Evolutionary conservation across 2,888 invertebrate species (phyloP).

Genomic region (Ornithoptera alexandrae): DNA sequence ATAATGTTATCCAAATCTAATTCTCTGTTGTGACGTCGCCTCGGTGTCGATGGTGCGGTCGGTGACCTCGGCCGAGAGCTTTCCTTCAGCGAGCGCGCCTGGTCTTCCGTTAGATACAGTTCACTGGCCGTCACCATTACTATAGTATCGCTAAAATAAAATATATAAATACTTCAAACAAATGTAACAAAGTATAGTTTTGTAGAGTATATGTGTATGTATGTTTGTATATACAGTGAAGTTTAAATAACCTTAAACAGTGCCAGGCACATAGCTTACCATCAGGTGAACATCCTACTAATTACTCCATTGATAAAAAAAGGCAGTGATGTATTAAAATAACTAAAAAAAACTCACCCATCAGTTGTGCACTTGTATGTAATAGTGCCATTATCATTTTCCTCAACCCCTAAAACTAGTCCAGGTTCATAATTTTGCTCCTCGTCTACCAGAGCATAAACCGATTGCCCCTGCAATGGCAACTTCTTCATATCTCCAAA

Average conservation of each 20-base stretch:
- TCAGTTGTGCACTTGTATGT: slow-evolving; percentile 74
- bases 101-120: slow-evolving; percentile 79
- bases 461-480: slow-evolving; percentile 76
- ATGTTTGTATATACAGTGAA: too few relatives aligned
- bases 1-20: slow-evolving; percentile 74
- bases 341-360: slow-evolving; percentile 53
- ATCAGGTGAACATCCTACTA: too few relatives aligned
- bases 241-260: too few relatives aligned
- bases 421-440: slow-evolving; percentile 79
- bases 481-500: slow-evolving; percentile 75
- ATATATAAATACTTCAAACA: not conserved
- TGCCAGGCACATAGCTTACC: too few relatives aligned
- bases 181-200: not conserved
- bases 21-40: slow-evolving; percentile 62
- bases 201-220: too few relatives aligned
- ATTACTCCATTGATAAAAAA: too few relatives aligned
- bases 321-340: too few relatives aligned
- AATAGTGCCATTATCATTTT: slow-evolving; percentile 66
- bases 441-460: slow-evolving; percentile 77
- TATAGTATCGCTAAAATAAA: slow-evolving; percentile 59
- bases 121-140: slow-evolving; percentile 77
- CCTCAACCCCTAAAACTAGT: slow-evolving; percentile 68
- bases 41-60: slow-evolving; percentile 60
- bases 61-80: slow-evolving; percentile 51
- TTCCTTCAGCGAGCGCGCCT: slow-evolving; percentile 73